Evolutionary conservation across 2,113 vertebrate species (phyloP).

Genomic region (Lycaon pictus): DNA sequence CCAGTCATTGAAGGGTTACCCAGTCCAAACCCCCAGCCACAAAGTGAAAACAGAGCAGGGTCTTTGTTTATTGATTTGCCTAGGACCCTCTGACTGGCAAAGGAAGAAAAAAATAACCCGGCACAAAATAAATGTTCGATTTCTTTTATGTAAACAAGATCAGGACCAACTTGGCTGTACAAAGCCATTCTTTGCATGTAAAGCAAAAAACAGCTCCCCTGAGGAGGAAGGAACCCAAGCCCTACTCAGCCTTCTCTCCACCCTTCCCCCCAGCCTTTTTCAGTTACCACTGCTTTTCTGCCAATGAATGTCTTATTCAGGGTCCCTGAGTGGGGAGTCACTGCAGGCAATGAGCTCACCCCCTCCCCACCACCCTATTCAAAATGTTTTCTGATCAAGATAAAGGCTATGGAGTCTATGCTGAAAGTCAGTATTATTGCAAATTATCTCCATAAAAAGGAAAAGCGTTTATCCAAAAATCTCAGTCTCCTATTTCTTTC

Average conservation of each 20-base stretch:
- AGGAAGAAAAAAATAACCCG: conserved; percentile 67
- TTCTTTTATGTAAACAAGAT: conserved; percentile 78
- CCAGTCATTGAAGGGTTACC: conserved; percentile 75
- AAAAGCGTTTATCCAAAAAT: conserved; percentile 69
- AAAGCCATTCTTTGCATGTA: conserved; percentile 78
- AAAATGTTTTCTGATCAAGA: conserved; percentile 73
- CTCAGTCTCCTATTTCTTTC: conserved; percentile 64
- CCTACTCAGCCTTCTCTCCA: background rate
- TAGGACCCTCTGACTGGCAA: conserved; percentile 66
- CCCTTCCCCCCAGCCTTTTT: conserved; percentile 51
- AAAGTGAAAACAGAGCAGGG: conserved; percentile 69
- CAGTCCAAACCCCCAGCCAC: conserved; percentile 52
- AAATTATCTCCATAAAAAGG: conserved; percentile 78
- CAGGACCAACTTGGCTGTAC: conserved; percentile 75
- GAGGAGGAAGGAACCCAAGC: conserved; percentile 72
- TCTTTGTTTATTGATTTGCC: conserved; percentile 68
- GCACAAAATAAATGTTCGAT: conserved; percentile 73
- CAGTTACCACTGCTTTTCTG: conserved; percentile 57
- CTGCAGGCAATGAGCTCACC: background rate
- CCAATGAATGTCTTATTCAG: conserved; percentile 59
- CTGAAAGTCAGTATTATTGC: conserved; percentile 76
- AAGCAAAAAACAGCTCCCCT: conserved; percentile 78
- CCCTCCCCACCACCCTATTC: conserved; percentile 1
- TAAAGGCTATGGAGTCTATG: conserved; percentile 60
- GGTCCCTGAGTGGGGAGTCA: conserved; percentile 60